Evolutionary conservation across 2,113 vertebrate species (phyloP).

Genomic region (Copsychus sechellarum): DNA sequence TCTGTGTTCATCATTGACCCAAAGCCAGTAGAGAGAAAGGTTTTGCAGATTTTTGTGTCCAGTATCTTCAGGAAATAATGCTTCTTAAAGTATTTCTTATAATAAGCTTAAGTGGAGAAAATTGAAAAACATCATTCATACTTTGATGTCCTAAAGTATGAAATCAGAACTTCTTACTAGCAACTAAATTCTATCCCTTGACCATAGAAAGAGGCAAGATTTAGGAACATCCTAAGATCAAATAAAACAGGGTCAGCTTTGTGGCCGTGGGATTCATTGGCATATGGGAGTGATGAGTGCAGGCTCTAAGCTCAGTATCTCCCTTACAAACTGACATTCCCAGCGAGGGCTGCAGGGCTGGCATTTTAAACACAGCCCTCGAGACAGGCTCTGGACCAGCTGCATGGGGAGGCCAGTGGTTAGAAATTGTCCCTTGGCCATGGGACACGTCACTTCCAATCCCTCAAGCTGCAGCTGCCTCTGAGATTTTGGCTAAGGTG

Average conservation of each 20-base stretch:
- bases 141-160: constrained; percentile 76
- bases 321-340: background rate
- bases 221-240: constrained; percentile 45
- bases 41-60: constrained; percentile 51
- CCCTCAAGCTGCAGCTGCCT: background rate
- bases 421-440: background rate
- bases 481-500: background rate
- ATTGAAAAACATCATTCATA: constrained; percentile 67
- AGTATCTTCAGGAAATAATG: constrained; percentile 65
- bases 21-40: background rate
- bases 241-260: constrained; percentile 2
- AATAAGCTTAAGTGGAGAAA: constrained; percentile 72
- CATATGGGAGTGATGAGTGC: background rate
- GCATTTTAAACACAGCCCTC: background rate
- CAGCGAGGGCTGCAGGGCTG: background rate
- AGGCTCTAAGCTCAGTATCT: background rate
- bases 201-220: constrained; percentile 47
- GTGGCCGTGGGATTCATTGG: background rate
- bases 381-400: background rate
- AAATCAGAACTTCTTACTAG: constrained; percentile 66
- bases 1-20: background rate
- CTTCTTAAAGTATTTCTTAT: constrained; percentile 60
- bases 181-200: constrained; percentile 23
- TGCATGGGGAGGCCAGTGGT: background rate
- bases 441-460: background rate